These are phyloP conservation scores for Protosalanx chinensis DNA, from an alignment of 2,797 vertebrate genomes.

Conservation along the genomic window DNA sequence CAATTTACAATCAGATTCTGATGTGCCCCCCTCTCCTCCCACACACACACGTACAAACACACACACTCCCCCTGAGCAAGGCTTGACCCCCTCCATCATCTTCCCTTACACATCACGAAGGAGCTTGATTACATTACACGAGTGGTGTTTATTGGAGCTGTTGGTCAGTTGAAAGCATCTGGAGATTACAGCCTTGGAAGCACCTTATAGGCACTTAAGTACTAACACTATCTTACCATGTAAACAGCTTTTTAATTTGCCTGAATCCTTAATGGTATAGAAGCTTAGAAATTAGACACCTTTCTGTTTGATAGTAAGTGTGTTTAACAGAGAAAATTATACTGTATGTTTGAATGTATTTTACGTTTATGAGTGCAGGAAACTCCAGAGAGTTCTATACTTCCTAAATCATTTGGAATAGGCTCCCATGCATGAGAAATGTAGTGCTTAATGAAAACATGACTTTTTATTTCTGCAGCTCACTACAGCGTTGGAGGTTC, in stretches of 20 bases:
- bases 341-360: background rate
- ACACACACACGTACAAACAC: too few relatives aligned
- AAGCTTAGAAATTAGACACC: conserved; percentile 1
- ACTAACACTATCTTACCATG: conserved; percentile 12
- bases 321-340: background rate
- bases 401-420: conserved; percentile 16
- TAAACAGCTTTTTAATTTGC: conserved; percentile 41
- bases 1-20: too few relatives aligned
- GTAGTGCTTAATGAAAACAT: conserved; percentile 10
- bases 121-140: conserved; percentile 73
- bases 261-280: background rate
- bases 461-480: background rate
- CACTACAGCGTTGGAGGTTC: background rate
- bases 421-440: conserved; percentile 3
- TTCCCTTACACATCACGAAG: conserved; percentile 57
- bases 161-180: conserved; percentile 14
- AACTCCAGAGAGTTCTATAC: background rate
- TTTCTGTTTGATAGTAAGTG: background rate
- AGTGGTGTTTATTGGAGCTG: conserved; percentile 48
- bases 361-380: background rate
- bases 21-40: conserved; percentile 21
- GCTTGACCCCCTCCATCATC: conserved; percentile 44
- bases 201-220: conserved; percentile 35
- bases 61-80: conserved; percentile 35
- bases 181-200: conserved; percentile 33